Conservation (phyloP, 2,888 invertebrate genomes). For the Catonia carolina region DNA sequence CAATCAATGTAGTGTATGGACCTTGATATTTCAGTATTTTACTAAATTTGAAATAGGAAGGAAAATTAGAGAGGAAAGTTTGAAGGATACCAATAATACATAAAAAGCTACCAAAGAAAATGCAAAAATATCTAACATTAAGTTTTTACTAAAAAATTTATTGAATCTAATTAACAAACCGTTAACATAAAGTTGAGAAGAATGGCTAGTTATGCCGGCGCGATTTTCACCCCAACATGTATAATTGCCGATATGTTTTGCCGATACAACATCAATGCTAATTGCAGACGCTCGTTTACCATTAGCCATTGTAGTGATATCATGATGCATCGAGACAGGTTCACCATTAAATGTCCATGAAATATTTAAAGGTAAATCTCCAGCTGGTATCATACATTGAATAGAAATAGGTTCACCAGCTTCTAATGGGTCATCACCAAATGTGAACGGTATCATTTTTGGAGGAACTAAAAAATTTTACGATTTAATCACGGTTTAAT, state of each 20-base stretch:
- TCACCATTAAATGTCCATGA: constrained; percentile 48
- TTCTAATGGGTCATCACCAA: constrained; percentile 40
- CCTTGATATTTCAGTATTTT: too few species aligned
- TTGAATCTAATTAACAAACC: too few species aligned
- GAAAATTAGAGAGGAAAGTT: too few species aligned
- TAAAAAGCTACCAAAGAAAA: too few species aligned
- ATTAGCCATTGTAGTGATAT: constrained; percentile 40
- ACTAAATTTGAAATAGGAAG: too few species aligned
- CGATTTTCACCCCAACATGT: constrained; percentile 41
- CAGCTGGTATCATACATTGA: constrained; percentile 38
- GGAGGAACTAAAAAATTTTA: constrained; percentile 40
- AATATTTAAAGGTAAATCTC: constrained; percentile 45
- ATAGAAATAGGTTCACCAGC: constrained; percentile 40
- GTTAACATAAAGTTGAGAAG: constrained; percentile 35
- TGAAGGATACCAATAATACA: too few species aligned
- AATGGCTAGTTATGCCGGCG: constrained; percentile 39
- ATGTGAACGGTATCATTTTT: constrained; percentile 41
- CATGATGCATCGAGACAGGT: constrained; percentile 26
- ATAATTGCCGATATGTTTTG: constrained; percentile 40
- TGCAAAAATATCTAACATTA: too few species aligned
- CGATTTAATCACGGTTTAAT: too few species aligned
- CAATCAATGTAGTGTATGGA: too few species aligned
- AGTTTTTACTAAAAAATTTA: too few species aligned
- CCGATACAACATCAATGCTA: constrained; percentile 35
- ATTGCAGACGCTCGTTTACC: constrained; percentile 37